phyloP scores from a whole-genome alignment of 2,797 vertebrate genomes.

The Gobionotothen gibberifrons region DNA sequence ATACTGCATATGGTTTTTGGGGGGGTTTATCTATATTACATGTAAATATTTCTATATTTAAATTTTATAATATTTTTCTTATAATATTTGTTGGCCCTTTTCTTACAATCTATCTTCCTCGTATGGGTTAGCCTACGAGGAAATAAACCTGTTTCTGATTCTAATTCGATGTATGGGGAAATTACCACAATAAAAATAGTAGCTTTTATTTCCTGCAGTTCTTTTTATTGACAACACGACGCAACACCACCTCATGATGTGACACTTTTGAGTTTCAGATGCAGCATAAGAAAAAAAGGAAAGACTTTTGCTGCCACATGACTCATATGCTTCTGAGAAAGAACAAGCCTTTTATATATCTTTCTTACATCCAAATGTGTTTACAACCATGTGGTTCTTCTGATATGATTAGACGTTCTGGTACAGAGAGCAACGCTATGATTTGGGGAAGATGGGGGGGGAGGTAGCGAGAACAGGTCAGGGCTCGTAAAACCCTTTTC shows the following conservation, averaged over 20 bases:
- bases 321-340: slow-evolving; percentile 48
- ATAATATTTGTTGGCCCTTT: too few relatives aligned
- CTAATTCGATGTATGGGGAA: neutral
- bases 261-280: slow-evolving; percentile 12
- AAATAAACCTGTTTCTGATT: too few relatives aligned
- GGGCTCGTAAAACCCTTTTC: slow-evolving; percentile 80
- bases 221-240: slow-evolving; percentile 40
- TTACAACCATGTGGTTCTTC: slow-evolving; percentile 72
- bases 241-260: slow-evolving; percentile 19
- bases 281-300: neutral
- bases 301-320: slow-evolving; percentile 12
- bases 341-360: slow-evolving; percentile 57
- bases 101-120: too few relatives aligned
- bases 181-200: slow-evolving; percentile 13
- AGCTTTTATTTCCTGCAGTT: slow-evolving; percentile 32
- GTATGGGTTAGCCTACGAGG: too few relatives aligned
- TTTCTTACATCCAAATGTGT: slow-evolving; percentile 62
- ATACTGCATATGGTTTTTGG: too few relatives aligned
- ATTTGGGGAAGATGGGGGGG: slow-evolving; percentile 73
- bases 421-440: slow-evolving; percentile 69
- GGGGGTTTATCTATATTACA: too few relatives aligned
- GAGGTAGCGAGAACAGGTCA: slow-evolving; percentile 79
- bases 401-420: slow-evolving; percentile 74
- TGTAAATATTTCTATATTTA: too few relatives aligned
- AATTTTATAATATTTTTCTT: too few relatives aligned